Evolutionary conservation across 2,797 vertebrate genomes (phyloP), one percentile per base, ranked within the genome.

Genomic region (Premnoplex brunnescens): DNA sequence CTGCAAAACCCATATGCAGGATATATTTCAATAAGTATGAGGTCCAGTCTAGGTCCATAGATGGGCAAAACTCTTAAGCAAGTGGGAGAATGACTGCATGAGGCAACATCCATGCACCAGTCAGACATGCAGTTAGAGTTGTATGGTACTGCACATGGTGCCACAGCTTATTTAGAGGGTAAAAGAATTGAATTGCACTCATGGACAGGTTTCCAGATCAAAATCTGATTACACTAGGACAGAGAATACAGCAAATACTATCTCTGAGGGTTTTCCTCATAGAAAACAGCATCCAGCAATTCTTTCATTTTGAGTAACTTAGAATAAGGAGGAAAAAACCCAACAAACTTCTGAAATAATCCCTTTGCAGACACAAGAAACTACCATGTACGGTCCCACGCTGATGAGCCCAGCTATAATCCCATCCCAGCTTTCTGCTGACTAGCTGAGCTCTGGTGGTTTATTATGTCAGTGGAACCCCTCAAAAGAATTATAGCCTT

Each of bases 401-500:
- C 62, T 89, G 93, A 93, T 74, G 62, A 89, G 95, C 78, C 93
- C 91, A 87, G 68, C 75, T 93, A 96, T 97, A 97, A 97, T 91
- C 95, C 96, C 92, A 1, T 63, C 96, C 93, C 82, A 95, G 76
- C 89, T 92, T 97, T 98, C 97, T 97, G 97, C 97, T 98, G 97
- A 97, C 96, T 71, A 96, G 93, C 88, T 85, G 64, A 94, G 91
- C 97, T 95, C 97, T 96, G 62, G 93, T 80, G 97, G 97, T 97
- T 95, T 96, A 96, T 98, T 97, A 97, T 97, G 97, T 97, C 97
- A 98, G 91, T 94, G 97, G 97, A 97, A 97, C 97, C 96, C 97
- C 92, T 97, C 97, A 96, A 94, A 96, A 97, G 97, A 98, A 97
- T 98, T 97, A 98, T 95, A 98, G 97, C 97, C 96, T 98, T 96